Base-by-base conservation (phyloP, 1,140 invertebrate genomes). In the Zaprionus nigranus region DNA sequence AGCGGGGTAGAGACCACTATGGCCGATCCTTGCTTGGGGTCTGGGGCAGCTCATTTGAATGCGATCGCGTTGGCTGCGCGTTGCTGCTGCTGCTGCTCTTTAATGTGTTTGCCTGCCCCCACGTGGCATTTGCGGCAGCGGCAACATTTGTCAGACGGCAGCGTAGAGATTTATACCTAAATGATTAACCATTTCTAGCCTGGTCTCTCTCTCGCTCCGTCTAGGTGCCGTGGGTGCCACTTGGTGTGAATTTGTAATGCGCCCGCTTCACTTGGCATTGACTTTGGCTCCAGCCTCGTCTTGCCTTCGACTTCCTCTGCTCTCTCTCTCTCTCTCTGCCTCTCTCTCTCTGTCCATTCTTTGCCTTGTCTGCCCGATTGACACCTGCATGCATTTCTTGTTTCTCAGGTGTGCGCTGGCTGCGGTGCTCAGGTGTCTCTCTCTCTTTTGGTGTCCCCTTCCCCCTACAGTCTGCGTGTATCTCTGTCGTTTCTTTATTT, bases 241-340 rank as follows among this genome's bases (percentile, higher is more conserved):
- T 90, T 90, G 85, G 85, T 90, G 85, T 90, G 85, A 90, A 90
- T 90, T 90, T 90, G 81, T 90, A 90, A 90, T 90, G 85, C 85
- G 85, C 74, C 81, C 70, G 73, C 63, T 74, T 80, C 61, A 46
- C 70, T 84, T 84, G 65, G 38, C 58, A 72, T 79, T 83, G 56
- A 57, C 43, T 61, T 68, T 84, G 76, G 46, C 26, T 61, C 56
- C 66, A 58, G 46, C 17, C 62, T 56, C 75, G 68, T 34, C 5
- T n/a, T 40, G 24, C 34, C 7, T 66, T 43, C 56, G 11, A 20
- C 40, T 64, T 38, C 62, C 76, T 75, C 36, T 60, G 36, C 77
- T 66, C 40, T 53, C 26, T 38, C 53, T 49, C 54, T 61, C 53
- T 43, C 20, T 20, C 60, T 17, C 54, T 61, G n/a, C n/a, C 40